Evolutionary conservation across 1,140 invertebrate species (phyloP), one percentile per base, ranked within the genome.

Genomic region (Aphelenchoides avenae): DNA sequence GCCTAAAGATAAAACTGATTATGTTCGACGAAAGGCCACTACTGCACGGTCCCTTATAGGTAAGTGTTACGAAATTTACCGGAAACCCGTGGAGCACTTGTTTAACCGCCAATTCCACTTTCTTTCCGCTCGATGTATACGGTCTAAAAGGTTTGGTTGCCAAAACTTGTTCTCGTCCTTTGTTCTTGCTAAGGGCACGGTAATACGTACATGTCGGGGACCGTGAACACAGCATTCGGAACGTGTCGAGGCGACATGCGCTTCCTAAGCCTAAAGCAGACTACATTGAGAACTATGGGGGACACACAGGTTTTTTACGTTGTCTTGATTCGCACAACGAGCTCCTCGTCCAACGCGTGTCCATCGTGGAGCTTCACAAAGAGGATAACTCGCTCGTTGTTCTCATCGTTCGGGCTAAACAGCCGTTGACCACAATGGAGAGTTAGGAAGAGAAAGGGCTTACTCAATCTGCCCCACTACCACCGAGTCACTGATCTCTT

Each of bases 81-180:
- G n/a, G n/a, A n/a, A n/a, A n/a, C n/a, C n/a, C 80, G 43, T 80
- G 75, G 3, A 84, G 78, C 13, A 82, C 78, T 56, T 80, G 78
- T 48, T 82, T 78, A 1, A 84, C 81, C 20, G 82, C 81, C n/a
- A 84, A 73, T 69, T 84, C 83, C 24, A 84, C 82, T 64, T 84
- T 84, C 73, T 84, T 84, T 2, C 83, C 83, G 71, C 78, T 82
- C 27, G 82, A 79, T 46, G 83, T 84, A 66, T 84, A 84, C 79
- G 83, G 83, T n/a, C n/a, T n/a, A n/a, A n/a, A n/a, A n/a, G n/a
- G n/a, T n/a, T n/a, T n/a, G n/a, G n/a, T n/a, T n/a, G n/a, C n/a
- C n/a, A n/a, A n/a, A n/a, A n/a, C n/a, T n/a, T n/a, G n/a, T n/a
- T n/a, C n/a, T n/a, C n/a, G n/a, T n/a, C n/a, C n/a, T n/a, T n/a